Conservation (phyloP, 2,113 vertebrate species). For the Rhadina sibilatrix region DNA sequence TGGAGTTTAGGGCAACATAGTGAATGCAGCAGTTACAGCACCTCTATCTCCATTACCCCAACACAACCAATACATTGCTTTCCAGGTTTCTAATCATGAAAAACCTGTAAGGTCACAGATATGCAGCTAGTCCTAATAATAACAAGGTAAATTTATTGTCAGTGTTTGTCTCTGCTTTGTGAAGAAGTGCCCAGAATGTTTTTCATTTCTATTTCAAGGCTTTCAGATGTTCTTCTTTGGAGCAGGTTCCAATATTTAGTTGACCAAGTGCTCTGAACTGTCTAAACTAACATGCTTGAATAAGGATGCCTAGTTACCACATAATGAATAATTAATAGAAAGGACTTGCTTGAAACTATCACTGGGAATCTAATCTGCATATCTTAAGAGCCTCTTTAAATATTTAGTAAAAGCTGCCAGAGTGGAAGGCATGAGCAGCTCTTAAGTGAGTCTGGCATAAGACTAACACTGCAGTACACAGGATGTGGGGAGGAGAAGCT, state of each 20-base stretch:
- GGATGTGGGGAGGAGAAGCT: not conserved
- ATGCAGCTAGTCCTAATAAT: not conserved
- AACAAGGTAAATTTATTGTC: not conserved
- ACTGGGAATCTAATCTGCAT: constrained; percentile 60
- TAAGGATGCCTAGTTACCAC: constrained; percentile 46
- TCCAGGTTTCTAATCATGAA: not conserved
- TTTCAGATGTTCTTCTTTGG: not conserved
- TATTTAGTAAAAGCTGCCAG: constrained; percentile 61
- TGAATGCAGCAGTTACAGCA: not conserved
- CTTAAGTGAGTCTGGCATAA: not conserved
- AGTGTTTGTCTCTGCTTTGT: not conserved
- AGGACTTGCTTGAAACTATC: constrained; percentile 50
- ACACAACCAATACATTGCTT: not conserved
- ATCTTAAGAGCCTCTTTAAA: constrained; percentile 65
- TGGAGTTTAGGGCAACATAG: not conserved
- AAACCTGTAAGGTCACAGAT: not conserved
- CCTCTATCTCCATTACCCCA: not conserved
- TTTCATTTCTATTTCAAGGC: not conserved
- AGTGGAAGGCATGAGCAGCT: constrained; percentile 9
- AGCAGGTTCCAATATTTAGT: not conserved
- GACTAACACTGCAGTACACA: not conserved
- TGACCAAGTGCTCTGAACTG: constrained; percentile 24
- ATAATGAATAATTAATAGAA: constrained; percentile 65
- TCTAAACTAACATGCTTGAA: constrained; percentile 24
- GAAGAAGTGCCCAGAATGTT: not conserved